Base-by-base conservation (phyloP, 2,797 vertebrate genomes). In the Brachyrhaphis roseni region DNA sequence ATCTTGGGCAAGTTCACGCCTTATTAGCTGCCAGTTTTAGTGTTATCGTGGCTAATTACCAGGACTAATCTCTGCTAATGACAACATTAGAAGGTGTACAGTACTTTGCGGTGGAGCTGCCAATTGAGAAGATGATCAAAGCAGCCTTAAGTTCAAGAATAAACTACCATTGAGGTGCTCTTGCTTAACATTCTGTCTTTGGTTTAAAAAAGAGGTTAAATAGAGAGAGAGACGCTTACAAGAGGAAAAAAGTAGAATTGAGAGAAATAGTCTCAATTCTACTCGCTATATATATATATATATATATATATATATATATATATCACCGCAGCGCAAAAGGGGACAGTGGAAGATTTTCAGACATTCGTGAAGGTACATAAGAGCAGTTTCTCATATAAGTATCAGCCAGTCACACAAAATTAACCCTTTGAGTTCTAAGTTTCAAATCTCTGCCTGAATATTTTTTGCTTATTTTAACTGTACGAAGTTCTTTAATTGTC, bases 11-110 rank as follows among this genome's bases (percentile, higher is more conserved):
- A 84, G 78, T 88, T 86, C 81, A 78, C 11, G 71, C 86, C 78
- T 88, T 86, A 91, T 92, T 89, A 90, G 77, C 82, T 87, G 90
- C 87, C 84, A 93, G 83, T 90, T 90, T 88, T 82, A 87, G 81
- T 49, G 36, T 83, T 85, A 90, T 92, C 87, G 28, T 78, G 68
- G 78, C 78, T 91, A 93, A 93, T 93, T 93, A 92, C 87, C 90
- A 84, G 72, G 72, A 87, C 90, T 94, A 91, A 94, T 94, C 90
- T 88, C 70, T 8, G 41, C 89, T 93, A 93, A 94, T 93, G 89
- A 93, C 23, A 36, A 75, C 84, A 89, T 91, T 91, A 91, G 78
- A 83, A 82, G 85, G 82, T 89, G 85, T 84, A 85, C 86, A 82
- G 88, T 89, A 82, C 83, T 28, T 89, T 81, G 82, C 79, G 78